Percentiles rank a stretch among this genome's conserved stretches.
These are phyloP conservation scores for Hippopotamyrus pictus DNA, from an alignment of 2,797 vertebrate genomes.

Conservation along the genomic window DNA sequence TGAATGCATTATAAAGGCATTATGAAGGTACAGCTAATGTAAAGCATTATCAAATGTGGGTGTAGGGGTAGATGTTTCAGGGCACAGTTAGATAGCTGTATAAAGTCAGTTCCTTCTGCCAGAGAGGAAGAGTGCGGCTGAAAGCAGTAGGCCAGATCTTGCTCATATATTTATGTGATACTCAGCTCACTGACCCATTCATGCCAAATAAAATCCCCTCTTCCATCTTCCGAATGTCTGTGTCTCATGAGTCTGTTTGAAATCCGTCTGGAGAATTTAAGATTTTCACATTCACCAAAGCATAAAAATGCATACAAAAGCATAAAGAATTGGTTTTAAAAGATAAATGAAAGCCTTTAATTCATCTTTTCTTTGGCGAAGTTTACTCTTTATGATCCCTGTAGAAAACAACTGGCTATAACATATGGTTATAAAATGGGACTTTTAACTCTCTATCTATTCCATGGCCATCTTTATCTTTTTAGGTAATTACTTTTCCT, in stretches of 20 bases:
- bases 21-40: not conserved
- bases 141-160: not conserved
- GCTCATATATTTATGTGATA: not conserved
- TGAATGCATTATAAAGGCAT: not conserved
- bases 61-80: not conserved
- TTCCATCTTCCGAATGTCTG: not conserved
- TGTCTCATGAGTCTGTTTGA: not conserved
- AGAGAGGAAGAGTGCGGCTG: not conserved
- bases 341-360: not conserved
- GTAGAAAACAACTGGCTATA: not conserved
- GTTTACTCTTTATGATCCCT: not conserved
- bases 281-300: not conserved
- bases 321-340: not conserved
- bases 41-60: not conserved
- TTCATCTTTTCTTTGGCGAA: not conserved
- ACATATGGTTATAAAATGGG: not conserved
- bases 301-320: not conserved
- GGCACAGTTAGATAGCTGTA: not conserved
- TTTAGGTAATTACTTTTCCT: not conserved
- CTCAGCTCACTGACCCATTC: not conserved
- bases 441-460: not conserved
- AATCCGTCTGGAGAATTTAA: not conserved
- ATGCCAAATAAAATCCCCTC: not conserved
- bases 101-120: not conserved
- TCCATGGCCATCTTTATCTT: not conserved